Evolutionary conservation across 2,113 vertebrate genomes (phyloP), one percentile per base, ranked within the genome.

Genomic region (Sakesphorus luctuosus): DNA sequence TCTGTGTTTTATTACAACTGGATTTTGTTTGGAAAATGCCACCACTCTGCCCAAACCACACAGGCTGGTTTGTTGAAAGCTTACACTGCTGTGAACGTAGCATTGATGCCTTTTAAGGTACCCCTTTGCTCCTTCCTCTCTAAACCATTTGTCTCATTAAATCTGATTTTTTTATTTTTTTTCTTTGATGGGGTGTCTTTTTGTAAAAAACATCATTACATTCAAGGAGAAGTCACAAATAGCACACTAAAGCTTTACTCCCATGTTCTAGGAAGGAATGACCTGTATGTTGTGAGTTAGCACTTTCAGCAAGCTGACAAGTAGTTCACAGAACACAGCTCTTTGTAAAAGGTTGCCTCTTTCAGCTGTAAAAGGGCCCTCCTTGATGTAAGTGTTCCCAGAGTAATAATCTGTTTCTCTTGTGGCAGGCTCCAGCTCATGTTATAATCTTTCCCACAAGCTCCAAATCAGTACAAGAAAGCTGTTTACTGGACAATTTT

Each of bases 261-360:
- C 40, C 3, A 0, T 84, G 61, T 95, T 86, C 72, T 88, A 75
- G 40, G 63, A 68, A 93, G 56, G 59, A 93, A 56, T 77, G 78
- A 93, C 92, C 79, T 78, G 82, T 89, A 46, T 33, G 80, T 79
- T 87, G 72, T 85, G 95, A 95, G 85, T 94, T 97, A 91, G 84
- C 94, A 96, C 90, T 96, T 96, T 77, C 75, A 92, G 95, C 59
- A 74, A 85, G 82, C 87, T 93, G 92, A 86, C 90, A 94, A 84
- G 91, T 50, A 62, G 38, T 66, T 89, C 89, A 84, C 59, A 93
- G 89, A 95, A 94, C 49, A 62, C 58, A 93, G 84, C 36, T 93
- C 74, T 68, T 89, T 77, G 56, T 61, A 68, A 89, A 92, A 92
- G 79, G 85, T 93, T 95, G 90, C 66, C 84, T 95, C 77, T 90